phyloP scores from a whole-genome alignment of 2,797 vertebrate species.

The Silurus aristotelis region DNA sequence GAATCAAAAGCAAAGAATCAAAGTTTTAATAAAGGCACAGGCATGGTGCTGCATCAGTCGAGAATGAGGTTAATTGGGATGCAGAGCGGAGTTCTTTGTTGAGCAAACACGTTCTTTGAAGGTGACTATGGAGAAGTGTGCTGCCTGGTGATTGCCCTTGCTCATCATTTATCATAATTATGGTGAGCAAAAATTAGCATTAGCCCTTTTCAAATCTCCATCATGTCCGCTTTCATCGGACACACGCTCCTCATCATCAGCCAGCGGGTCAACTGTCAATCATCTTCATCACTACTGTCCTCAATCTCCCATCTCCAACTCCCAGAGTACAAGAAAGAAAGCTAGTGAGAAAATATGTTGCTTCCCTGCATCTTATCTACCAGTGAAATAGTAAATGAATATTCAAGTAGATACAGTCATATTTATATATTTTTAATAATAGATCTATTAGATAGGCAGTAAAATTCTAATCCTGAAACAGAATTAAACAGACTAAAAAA shows the following conservation, averaged over 20 bases:
- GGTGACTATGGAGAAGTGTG: slow-evolving; percentile 60
- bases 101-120: slow-evolving; percentile 56
- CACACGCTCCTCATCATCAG: slow-evolving; percentile 73
- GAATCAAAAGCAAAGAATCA: slow-evolving; percentile 48
- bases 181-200: slow-evolving; percentile 68
- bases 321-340: slow-evolving; percentile 58
- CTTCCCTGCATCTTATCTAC: background rate
- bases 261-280: slow-evolving; percentile 73
- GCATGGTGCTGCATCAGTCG: slow-evolving; percentile 26
- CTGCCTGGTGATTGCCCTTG: slow-evolving; percentile 70
- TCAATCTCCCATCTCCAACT: slow-evolving; percentile 74
- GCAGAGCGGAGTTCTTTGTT: slow-evolving; percentile 40
- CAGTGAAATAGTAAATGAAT: slow-evolving; percentile 59
- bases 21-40: slow-evolving; percentile 45
- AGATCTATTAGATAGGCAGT: slow-evolving; percentile 64
- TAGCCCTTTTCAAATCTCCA: slow-evolving; percentile 70
- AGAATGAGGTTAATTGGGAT: slow-evolving; percentile 54
- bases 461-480: too few relatives aligned
- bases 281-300: slow-evolving; percentile 69
- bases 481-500: too few relatives aligned
- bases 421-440: slow-evolving; percentile 78
- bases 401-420: slow-evolving; percentile 70
- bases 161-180: slow-evolving; percentile 78
- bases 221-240: slow-evolving; percentile 76
- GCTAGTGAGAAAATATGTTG: slow-evolving; percentile 7